Evolutionary conservation across 1,140 invertebrate genomes (phyloP).

Genomic region (Drosophila ogumai): DNA sequence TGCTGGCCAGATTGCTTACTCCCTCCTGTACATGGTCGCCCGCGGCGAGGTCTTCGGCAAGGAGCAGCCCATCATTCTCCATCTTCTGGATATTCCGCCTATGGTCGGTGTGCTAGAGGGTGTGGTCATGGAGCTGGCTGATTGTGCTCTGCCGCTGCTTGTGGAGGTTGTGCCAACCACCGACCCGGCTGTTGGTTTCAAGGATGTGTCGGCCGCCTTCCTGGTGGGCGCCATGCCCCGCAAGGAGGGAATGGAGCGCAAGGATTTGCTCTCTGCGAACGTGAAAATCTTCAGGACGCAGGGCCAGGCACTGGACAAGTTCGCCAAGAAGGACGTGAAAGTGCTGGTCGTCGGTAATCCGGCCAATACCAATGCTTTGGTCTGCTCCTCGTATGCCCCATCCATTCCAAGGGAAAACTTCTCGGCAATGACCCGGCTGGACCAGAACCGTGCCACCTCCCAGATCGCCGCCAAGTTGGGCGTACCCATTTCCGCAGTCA

Average conservation of each 20-base stretch:
- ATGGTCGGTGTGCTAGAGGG: conserved; percentile 98
- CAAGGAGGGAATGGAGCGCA: conserved; percentile 99
- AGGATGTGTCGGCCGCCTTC: conserved; percentile 98
- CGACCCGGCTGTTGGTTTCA: conserved; percentile 95
- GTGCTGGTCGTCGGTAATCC: conserved; percentile 99
- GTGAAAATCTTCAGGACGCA: conserved; percentile 99
- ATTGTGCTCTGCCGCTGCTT: conserved; percentile 97
- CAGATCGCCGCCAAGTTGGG: conserved; percentile 90
- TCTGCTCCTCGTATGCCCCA: conserved; percentile 98
- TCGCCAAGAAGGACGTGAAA: conserved; percentile 97
- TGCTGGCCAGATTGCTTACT: conserved; percentile 99
- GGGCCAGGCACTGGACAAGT: conserved; percentile 96
- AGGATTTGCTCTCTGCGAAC: conserved; percentile 97
- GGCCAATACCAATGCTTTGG: conserved; percentile 99
- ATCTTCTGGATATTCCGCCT: conserved; percentile 96
- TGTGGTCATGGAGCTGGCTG: conserved; percentile 98
- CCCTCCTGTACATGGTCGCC: conserved; percentile 96
- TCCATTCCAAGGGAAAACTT: conserved; percentile 99
- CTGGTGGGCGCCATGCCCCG: conserved; percentile 99
- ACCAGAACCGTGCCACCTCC: conserved; percentile 97
- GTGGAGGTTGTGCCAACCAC: conserved; percentile 93
- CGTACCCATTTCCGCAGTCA: conserved; percentile 90
- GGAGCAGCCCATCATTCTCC: conserved; percentile 94
- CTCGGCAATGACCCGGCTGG: conserved; percentile 98
- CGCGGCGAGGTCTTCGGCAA: conserved; percentile 98